Evolutionary conservation across 2,888 invertebrate species (phyloP).

Genomic region (Zonitis immaculata): DNA sequence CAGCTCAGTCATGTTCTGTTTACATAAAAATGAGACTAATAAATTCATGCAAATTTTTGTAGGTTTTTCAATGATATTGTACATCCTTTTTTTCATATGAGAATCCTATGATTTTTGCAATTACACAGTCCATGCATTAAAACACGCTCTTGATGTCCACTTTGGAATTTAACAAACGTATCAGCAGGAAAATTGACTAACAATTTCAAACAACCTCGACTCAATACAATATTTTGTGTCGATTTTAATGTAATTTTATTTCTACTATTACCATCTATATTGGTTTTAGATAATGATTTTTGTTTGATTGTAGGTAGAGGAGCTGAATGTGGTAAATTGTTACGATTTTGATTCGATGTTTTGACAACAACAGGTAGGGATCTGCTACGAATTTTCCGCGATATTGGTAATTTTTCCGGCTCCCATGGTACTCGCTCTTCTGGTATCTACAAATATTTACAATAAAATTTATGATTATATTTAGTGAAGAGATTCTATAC

Average conservation of each 20-base stretch:
- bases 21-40: neutral
- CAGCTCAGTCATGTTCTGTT: neutral
- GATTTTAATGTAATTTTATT: constrained; percentile 13
- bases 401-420: constrained; percentile 37
- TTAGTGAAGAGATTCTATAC: neutral
- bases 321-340: constrained; percentile 11
- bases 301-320: neutral
- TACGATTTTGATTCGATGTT: constrained; percentile 17
- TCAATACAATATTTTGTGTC: constrained; percentile 40
- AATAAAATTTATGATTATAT: neutral
- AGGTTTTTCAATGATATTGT: neutral
- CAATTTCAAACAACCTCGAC: constrained; percentile 42
- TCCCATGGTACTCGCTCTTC: constrained; percentile 48
- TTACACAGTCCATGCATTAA: constrained; percentile 29
- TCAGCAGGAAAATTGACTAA: constrained; percentile 46
- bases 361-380: constrained; percentile 33
- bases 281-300: constrained; percentile 3
- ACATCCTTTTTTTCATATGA: neutral
- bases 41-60: neutral
- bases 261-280: neutral
- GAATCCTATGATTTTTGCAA: constrained; percentile 22
- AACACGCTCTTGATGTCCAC: constrained; percentile 36
- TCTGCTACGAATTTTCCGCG: constrained; percentile 30
- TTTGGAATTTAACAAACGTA: constrained; percentile 39
- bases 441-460: constrained; percentile 37